Percentiles rank a stretch among this genome's conserved stretches.
phyloP scores from a whole-genome alignment of 1,140 invertebrate genomes.

The Saccostrea echinata region DNA sequence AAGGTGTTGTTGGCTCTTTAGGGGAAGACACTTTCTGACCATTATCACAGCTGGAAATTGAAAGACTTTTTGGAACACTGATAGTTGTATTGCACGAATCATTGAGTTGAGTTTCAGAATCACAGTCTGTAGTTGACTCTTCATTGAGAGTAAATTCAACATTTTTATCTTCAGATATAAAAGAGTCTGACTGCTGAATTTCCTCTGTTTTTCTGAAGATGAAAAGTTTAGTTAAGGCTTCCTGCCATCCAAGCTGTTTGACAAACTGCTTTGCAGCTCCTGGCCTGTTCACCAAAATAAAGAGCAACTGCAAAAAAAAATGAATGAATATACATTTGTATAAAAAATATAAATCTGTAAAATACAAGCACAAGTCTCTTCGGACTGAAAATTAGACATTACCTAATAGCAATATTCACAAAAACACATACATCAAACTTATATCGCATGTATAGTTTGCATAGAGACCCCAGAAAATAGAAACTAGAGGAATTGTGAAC shows the following conservation, averaged over 20 bases:
- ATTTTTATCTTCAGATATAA: slow-evolving; percentile 24
- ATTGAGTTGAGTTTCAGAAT: not conserved
- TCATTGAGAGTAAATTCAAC: not conserved
- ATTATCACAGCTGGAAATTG: slow-evolving; percentile 45
- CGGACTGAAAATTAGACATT: too few relatives aligned
- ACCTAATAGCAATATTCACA: too few relatives aligned
- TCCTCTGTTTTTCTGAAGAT: slow-evolving; percentile 47
- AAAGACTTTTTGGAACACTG: slow-evolving; percentile 22
- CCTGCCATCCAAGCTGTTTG: slow-evolving; percentile 83
- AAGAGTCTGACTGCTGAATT: slow-evolving; percentile 39
- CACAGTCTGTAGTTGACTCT: slow-evolving; percentile 4
- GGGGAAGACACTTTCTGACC: slow-evolving; percentile 2
- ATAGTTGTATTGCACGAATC: slow-evolving; percentile 2
- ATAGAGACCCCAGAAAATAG: too few relatives aligned
- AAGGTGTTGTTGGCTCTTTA: slow-evolving; percentile 65
- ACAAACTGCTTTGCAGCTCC: slow-evolving; percentile 74
- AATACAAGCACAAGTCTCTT: too few relatives aligned
- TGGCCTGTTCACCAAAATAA: slow-evolving; percentile 69
- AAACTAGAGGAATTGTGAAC: too few relatives aligned
- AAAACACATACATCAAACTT: too few relatives aligned
- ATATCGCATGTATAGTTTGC: too few relatives aligned
- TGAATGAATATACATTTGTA: too few relatives aligned
- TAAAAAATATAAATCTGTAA: too few relatives aligned
- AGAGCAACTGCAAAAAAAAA: slow-evolving; percentile 68
- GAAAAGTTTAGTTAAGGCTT: slow-evolving; percentile 81